Conservation (phyloP, 2,888 invertebrate genomes). For the Neoscelio sp. region DNA sequence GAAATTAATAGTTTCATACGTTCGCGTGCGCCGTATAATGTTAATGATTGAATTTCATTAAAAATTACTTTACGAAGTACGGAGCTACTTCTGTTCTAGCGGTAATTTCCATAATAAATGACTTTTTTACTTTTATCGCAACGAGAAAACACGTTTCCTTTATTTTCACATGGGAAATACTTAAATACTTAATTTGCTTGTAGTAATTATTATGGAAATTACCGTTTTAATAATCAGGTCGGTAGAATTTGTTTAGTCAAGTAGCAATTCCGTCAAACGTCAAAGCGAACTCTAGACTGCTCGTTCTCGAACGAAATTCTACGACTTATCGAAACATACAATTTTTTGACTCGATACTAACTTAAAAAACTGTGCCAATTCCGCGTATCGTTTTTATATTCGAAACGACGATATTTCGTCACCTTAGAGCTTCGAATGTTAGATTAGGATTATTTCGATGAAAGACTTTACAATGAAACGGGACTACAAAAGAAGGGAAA, state of each 20-base stretch:
- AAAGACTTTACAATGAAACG: constrained; percentile 25
- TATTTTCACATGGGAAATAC: too few relatives aligned
- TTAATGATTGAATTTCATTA: too few relatives aligned
- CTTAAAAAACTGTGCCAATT: constrained; percentile 53
- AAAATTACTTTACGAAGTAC: too few relatives aligned
- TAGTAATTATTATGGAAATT: background rate
- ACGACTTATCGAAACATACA: constrained; percentile 20
- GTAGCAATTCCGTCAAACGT: background rate
- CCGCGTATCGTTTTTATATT: constrained; percentile 36
- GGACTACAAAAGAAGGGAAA: constrained; percentile 3
- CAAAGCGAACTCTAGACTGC: constrained; percentile 33
- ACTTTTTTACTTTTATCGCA: too few relatives aligned
- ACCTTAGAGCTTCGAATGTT: constrained; percentile 18
- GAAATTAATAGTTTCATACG: too few relatives aligned
- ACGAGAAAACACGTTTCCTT: too few relatives aligned
- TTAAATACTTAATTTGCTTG: too few relatives aligned
- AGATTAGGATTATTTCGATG: constrained; percentile 21
- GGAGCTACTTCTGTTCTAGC: too few relatives aligned
- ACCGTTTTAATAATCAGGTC: background rate
- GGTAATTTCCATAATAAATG: too few relatives aligned
- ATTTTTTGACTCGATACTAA: constrained; percentile 25
- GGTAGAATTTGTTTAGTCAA: background rate
- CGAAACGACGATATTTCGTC: constrained; percentile 22
- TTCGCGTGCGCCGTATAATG: too few relatives aligned
- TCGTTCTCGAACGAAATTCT: constrained; percentile 20